phyloP scores from a whole-genome alignment of 2,797 vertebrate genomes.

The Macrochelys suwanniensis region DNA sequence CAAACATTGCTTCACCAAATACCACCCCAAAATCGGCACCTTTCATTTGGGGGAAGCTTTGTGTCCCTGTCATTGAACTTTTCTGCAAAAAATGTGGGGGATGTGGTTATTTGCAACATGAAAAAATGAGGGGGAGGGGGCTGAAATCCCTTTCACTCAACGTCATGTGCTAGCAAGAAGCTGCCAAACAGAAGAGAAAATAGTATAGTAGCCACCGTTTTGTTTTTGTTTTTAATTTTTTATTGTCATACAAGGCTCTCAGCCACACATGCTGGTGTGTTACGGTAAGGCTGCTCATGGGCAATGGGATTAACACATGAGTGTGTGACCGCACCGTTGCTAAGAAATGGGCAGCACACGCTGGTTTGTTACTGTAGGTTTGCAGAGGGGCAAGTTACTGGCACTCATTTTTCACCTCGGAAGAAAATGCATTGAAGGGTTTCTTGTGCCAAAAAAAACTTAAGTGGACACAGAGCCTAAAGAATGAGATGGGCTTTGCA shows the following conservation, averaged over 20 bases:
- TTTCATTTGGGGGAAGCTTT: not conserved
- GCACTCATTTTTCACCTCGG: constrained; percentile 2
- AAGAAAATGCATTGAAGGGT: constrained; percentile 20
- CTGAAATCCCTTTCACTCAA: constrained; percentile 7
- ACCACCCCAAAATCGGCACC: not conserved
- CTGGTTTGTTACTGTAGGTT: constrained; percentile 13
- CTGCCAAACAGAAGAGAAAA: not conserved
- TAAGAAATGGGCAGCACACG: not conserved
- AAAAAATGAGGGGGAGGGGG: not conserved
- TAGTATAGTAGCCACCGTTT: not conserved
- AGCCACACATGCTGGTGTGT: not conserved
- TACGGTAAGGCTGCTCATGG: not conserved
- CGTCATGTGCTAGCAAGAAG: not conserved
- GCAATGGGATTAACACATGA: not conserved
- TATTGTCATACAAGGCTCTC: constrained; percentile 28
- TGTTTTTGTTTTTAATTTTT: not conserved
- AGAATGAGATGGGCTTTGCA: not conserved
- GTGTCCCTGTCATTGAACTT: not conserved
- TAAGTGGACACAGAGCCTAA: not conserved
- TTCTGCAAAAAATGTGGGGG: not conserved
- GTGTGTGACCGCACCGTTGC: constrained; percentile 36
- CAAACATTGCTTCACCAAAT: not conserved
- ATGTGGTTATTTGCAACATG: not conserved
- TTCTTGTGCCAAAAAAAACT: not conserved
- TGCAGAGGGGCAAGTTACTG: not conserved